phyloP scores from a whole-genome alignment of 2,888 invertebrate genomes.

The Pyrrhosoma nymphula region DNA sequence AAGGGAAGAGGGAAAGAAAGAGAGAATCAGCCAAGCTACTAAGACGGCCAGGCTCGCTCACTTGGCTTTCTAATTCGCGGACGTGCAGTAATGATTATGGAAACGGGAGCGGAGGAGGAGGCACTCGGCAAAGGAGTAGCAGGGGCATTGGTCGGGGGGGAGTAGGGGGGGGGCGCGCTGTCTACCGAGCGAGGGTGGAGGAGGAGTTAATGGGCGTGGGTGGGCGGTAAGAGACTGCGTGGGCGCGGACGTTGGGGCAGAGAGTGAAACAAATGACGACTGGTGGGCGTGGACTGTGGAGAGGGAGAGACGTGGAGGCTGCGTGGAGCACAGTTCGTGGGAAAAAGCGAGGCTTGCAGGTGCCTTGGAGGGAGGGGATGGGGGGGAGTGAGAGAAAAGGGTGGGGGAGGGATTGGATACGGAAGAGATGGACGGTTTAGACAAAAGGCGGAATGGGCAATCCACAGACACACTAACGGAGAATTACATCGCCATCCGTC shows the following conservation, averaged over 20 bases:
- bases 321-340: not conserved
- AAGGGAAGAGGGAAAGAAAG: not conserved
- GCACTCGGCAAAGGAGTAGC: not conserved
- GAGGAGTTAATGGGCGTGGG: constrained; percentile 26
- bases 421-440: too few species aligned
- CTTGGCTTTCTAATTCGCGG: constrained; percentile 28
- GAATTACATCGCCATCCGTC: too few species aligned
- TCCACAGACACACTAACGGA: too few species aligned
- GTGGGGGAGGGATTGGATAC: too few species aligned
- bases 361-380: not conserved
- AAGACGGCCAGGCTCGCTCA: not conserved
- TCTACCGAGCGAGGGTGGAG: not conserved
- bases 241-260: not conserved
- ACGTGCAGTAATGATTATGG: not conserved
- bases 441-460: too few species aligned
- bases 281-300: not conserved
- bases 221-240: not conserved
- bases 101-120: constrained; percentile 13
- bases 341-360: not conserved
- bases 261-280: constrained; percentile 20
- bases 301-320: not conserved
- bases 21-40: too few species aligned
- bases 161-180: not conserved
- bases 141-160: not conserved
- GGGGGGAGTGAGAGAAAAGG: too few species aligned